Evolutionary conservation across 2,797 vertebrate species (phyloP).

Genomic region (Sebastes oblongus): DNA sequence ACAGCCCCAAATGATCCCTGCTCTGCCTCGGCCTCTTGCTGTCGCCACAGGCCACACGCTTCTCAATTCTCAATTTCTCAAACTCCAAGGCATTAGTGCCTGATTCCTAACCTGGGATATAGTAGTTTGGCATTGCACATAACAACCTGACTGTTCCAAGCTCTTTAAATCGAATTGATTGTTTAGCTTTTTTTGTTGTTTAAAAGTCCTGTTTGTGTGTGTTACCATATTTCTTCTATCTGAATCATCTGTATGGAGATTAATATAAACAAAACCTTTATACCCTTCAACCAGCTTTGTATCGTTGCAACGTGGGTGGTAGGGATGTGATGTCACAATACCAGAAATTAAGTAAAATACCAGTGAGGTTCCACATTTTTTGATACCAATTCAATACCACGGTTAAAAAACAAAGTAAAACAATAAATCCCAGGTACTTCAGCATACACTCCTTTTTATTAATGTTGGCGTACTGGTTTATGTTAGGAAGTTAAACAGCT

Average conservation of each 20-base stretch:
- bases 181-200: not conserved
- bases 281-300: not conserved
- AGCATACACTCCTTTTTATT: not conserved
- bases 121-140: not conserved
- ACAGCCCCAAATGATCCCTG: conserved; percentile 30
- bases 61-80: not conserved
- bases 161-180: not conserved
- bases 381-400: not conserved
- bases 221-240: not conserved
- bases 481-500: no score
- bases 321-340: not conserved
- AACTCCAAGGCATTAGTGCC: not conserved
- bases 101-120: conserved; percentile 5
- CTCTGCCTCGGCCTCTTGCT: conserved; percentile 6
- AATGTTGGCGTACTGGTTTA: not conserved
- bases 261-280: not conserved
- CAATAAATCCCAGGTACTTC: not conserved
- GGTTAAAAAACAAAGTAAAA: not conserved
- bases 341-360: not conserved
- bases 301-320: not conserved
- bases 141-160: not conserved
- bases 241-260: not conserved
- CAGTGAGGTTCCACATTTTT: not conserved
- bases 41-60: conserved; percentile 19
- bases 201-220: not conserved